Conservation (phyloP, 2,797 vertebrate genomes). For the Coilia nasus region DNA sequence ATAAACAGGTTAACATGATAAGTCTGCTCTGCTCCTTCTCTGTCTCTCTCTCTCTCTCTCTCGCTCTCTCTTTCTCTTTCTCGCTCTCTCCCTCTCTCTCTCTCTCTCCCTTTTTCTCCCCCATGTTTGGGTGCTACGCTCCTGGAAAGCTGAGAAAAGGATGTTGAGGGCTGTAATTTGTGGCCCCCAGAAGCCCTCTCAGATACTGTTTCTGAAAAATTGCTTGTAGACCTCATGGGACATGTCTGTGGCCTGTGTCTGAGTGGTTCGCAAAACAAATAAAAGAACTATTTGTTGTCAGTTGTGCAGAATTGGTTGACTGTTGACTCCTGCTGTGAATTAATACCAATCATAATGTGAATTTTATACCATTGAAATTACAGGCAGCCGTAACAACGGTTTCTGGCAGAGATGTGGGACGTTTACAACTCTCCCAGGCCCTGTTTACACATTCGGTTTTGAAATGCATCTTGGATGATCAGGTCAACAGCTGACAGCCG, state of each 20-base stretch:
- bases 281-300: slow-evolving; percentile 39
- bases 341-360: not conserved
- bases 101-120: not conserved
- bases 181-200: not conserved
- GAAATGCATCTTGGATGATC: too few relatives aligned
- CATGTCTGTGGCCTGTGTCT: not conserved
- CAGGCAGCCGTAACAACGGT: not conserved
- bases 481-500: too few relatives aligned
- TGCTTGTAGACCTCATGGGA: slow-evolving; percentile 12
- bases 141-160: slow-evolving; percentile 25
- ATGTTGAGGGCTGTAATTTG: slow-evolving; percentile 18
- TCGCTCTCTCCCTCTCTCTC: not conserved
- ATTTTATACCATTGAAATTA: not conserved
- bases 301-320: not conserved
- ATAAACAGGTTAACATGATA: slow-evolving; percentile 45
- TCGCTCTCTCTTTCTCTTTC: not conserved
- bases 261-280: slow-evolving; percentile 29
- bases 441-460: too few relatives aligned
- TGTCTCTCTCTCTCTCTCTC: not conserved
- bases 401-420: not conserved
- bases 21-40: slow-evolving; percentile 1
- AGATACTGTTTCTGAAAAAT: slow-evolving; percentile 34
- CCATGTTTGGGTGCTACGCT: slow-evolving; percentile 17
- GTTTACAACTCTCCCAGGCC: not conserved
- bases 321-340: not conserved